Base-by-base conservation (phyloP, 2,113 vertebrate species). In the Uropsilus gracilis region DNA sequence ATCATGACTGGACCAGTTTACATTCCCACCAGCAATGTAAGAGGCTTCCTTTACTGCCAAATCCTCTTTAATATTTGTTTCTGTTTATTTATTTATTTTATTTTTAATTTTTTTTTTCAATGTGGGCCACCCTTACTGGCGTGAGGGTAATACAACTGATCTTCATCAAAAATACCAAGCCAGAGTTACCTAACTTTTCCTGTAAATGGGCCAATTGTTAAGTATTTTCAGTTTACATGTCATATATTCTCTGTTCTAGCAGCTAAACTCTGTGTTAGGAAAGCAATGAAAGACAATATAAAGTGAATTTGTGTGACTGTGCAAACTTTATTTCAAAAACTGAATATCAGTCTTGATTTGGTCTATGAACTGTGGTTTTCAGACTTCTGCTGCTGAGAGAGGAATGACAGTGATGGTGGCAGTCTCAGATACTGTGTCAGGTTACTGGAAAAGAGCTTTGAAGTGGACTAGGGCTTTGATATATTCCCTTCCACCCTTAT, bases 291-390 rank as follows among this genome's bases (percentile, higher is more conserved):
- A 50, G 77, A 32, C 73, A 77, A 42, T 32, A 73, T 1, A 42
- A 22, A 26, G 32, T 6, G 17, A 89, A 10, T 9, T 17, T 39
- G 4, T 13, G 11, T 42, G 59, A 42, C 57, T 61, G 28, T 44
- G 34, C 73, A 89, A 87, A 91, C 7, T 86, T 86, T 86, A 71
- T 91, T 83, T 61, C n/a, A 8, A 69, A 55, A 89, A 57, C 3
- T 0, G 6, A 26, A 34, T 18, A 46, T 32, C 1, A 1, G 20
- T 11, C 59, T 48, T 68, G 30, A 59, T 59, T 71, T 90, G 77
- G 24, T 66, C 14, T 3, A 5, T 46, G 39, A 42, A 16, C 3
- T 42, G 7, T 76, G 24, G 2, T 28, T 73, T 55, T 28, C 9
- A 44, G 42, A 64, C 9, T 14, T 83, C 6, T 92, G 89, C 46